Base-by-base conservation (phyloP, 2,888 invertebrate genomes). In the Lycophotia porphyrea region DNA sequence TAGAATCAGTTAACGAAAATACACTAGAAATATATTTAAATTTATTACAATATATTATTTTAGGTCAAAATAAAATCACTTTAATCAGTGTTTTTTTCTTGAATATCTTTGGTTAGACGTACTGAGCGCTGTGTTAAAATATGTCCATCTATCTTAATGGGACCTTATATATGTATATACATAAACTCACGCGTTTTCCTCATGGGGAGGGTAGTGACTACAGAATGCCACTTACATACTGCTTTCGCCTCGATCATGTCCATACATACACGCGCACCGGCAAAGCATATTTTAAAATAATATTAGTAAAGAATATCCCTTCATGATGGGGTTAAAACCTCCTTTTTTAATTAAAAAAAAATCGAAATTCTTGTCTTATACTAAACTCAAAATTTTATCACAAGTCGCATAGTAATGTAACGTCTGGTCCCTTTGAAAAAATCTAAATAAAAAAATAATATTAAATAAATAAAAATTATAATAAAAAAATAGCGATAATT, bases 391-490 rank as follows among this genome's bases (percentile, higher is more conserved):
- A 78, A 34, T 36, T 71, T 58, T 87, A 87, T 87, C 87, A 87
- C 87, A 88, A 79, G 76, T 79, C 71, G 74, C 89, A 88, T 87
- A 88, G 88, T 82, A 85, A 89, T 80, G 71, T 42, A 76, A 78
- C 78, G 66, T 63, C 72, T 69, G 74, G 76, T 76, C 87, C 80
- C 82, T 71, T 70, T 80, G 63, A 63, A 74, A 84, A 82, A 81
- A 75, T 76, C 24, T 49, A 80, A 78, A 69, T 73, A 79, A 71
- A 80, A 66, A 74, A 66, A 79, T 49, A 78, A 83, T 70, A 52
- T 76, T 79, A 84, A 76, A 76, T 78, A 86, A 72, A 82, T 74
- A 82, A 79, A 73, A 77, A 77, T 39, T 39, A 63, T 78, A 87
- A 80, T 75, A 84, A 80, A 75, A 68, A 69, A 73, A 76, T 69